These are phyloP conservation scores for Pachyramphus minor DNA, from an alignment of 2,113 vertebrate genomes.

Conservation along the genomic window DNA sequence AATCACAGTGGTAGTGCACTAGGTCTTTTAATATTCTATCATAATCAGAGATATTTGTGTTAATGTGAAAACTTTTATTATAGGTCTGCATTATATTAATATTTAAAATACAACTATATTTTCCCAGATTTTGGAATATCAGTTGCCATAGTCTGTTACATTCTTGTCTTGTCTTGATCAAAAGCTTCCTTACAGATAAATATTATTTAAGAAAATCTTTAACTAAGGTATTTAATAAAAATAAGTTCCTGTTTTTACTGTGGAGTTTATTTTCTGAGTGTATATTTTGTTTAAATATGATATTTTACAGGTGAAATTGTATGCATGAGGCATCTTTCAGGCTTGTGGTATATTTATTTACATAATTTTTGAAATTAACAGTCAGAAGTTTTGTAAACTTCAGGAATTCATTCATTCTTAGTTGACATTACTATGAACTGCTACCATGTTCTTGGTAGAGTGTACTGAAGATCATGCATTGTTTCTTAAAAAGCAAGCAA, in stretches of 20 bases:
- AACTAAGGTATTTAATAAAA: neutral
- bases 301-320: constrained; percentile 18
- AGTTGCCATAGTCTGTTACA: neutral
- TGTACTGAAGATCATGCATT: neutral
- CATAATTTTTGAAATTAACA: neutral
- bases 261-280: neutral
- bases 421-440: neutral
- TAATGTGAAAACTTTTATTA: neutral
- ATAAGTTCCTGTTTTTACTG: neutral
- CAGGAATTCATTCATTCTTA: neutral
- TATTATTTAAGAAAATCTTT: neutral
- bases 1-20: no score
- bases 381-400: constrained; percentile 13
- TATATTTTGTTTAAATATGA: neutral
- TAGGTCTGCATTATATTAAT: neutral
- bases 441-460: neutral
- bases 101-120: neutral
- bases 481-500: constrained; percentile 12
- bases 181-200: neutral
- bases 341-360: constrained; percentile 10
- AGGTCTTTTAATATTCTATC: neutral
- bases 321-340: neutral
- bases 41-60: neutral
- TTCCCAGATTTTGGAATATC: neutral
- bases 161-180: neutral